Evolutionary conservation across 2,113 vertebrate genomes (phyloP).

Genomic region (Carassius gibelio): DNA sequence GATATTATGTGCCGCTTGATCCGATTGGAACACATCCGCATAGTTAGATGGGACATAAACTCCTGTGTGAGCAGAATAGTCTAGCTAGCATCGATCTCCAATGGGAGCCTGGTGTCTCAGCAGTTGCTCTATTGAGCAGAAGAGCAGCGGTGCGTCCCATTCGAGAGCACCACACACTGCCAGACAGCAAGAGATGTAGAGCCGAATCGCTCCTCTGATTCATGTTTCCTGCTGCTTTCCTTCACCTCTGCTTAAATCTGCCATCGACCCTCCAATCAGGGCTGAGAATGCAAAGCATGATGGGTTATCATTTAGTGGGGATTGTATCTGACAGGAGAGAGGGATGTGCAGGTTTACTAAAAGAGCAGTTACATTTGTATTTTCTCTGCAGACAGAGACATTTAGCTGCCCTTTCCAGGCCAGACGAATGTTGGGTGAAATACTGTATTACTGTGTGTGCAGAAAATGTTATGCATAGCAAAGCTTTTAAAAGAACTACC

Average conservation of each 20-base stretch:
- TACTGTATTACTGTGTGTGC: not conserved
- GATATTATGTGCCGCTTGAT: too few relatives aligned
- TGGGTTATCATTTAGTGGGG: constrained; percentile 26
- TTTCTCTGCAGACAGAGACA: not conserved
- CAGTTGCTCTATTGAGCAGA: constrained; percentile 31
- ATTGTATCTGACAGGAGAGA: constrained; percentile 20
- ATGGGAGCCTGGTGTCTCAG: constrained; percentile 16
- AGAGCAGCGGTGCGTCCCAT: too few relatives aligned
- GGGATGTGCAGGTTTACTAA: constrained; percentile 2
- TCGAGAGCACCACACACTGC: not conserved
- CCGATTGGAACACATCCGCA: too few relatives aligned
- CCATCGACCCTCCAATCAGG: constrained; percentile 30
- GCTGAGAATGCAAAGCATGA: constrained; percentile 6
- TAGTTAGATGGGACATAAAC: too few relatives aligned
- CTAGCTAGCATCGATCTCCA: constrained; percentile 29
- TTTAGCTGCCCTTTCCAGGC: not conserved
- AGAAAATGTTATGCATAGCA: constrained; percentile 19
- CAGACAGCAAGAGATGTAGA: constrained; percentile 18
- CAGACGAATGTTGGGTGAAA: constrained; percentile 16
- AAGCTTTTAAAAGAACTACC: constrained; percentile 7
- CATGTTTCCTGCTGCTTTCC: constrained; percentile 25
- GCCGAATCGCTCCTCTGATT: constrained; percentile 17
- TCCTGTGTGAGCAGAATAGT: constrained; percentile 23
- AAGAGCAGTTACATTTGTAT: constrained; percentile 22
- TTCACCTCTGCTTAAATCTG: constrained; percentile 38